These are phyloP conservation scores for Lamellibrachia luymesi DNA, from an alignment of 1,140 invertebrate species.

Conservation along the genomic window DNA sequence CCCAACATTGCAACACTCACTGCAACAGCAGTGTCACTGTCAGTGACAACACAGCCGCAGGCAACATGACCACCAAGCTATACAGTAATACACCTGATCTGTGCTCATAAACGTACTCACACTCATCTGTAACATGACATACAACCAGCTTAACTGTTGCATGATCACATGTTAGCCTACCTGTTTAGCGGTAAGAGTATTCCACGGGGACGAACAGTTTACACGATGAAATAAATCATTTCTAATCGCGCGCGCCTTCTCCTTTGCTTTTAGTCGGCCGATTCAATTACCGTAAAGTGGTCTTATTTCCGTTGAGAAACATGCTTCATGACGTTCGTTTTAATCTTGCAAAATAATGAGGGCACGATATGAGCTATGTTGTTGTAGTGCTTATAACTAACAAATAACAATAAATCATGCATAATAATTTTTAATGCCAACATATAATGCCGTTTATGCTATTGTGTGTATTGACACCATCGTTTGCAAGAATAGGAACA, in stretches of 20 bases:
- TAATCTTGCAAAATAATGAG: not conserved
- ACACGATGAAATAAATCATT: not conserved
- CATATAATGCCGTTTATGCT: not conserved
- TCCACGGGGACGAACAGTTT: not conserved
- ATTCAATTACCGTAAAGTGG: conserved; percentile 5
- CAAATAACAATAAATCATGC: not conserved
- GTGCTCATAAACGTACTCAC: not conserved
- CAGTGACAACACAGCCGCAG: too few species aligned
- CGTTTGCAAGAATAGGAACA: not conserved
- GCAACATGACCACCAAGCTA: too few species aligned
- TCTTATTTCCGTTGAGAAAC: not conserved
- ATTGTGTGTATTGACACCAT: not conserved
- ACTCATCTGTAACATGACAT: not conserved
- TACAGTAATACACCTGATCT: too few species aligned
- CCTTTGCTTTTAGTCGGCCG: not conserved
- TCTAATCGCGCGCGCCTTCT: not conserved
- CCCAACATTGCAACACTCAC: too few species aligned
- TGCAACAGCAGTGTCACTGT: too few species aligned
- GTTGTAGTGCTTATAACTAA: not conserved
- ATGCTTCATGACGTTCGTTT: not conserved
- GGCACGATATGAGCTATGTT: not conserved
- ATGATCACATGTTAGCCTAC: not conserved
- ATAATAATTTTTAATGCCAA: not conserved
- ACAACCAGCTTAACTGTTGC: not conserved
- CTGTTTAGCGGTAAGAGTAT: not conserved